A percentile compares a stretch with the other conserved stretches of the same genome.
phyloP scores from a whole-genome alignment of 2,888 invertebrate species.

The Rhopalosiphum nymphaeae region DNA sequence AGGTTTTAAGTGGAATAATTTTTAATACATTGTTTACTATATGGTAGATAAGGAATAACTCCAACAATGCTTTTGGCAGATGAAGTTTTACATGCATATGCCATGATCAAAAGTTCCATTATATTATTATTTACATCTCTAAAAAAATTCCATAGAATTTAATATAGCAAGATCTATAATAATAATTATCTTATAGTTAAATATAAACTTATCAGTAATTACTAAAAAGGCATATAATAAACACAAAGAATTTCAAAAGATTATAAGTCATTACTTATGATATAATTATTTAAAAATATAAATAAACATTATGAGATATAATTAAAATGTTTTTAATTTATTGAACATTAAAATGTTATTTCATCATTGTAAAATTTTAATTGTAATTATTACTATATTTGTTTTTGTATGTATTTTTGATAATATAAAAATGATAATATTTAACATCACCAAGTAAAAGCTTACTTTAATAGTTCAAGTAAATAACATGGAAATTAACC shows the following conservation, averaged over 20 bases:
- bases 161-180: conserved; percentile 8
- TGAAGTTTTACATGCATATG: conserved; percentile 98
- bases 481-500: background rate
- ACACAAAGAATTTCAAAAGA: background rate
- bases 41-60: conserved; percentile 97
- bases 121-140: conserved; percentile 99
- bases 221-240: background rate
- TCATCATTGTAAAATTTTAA: background rate
- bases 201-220: background rate
- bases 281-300: background rate
- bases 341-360: background rate
- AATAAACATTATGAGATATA: conserved; percentile 3
- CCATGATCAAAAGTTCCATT: conserved; percentile 98
- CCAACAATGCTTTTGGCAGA: conserved; percentile 97
- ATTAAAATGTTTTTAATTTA: background rate
- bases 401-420: background rate
- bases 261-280: background rate
- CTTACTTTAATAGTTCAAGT: background rate
- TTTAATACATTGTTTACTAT: conserved; percentile 89
- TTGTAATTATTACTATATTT: background rate
- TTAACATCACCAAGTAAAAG: background rate
- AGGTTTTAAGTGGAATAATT: conserved; percentile 31
- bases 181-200: background rate
- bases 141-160: conserved; percentile 68
- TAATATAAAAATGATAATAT: background rate